Evolutionary conservation across 1,140 invertebrate genomes (phyloP), one percentile per base, ranked within the genome.

Genomic region (Oreohelix idahoensis): DNA sequence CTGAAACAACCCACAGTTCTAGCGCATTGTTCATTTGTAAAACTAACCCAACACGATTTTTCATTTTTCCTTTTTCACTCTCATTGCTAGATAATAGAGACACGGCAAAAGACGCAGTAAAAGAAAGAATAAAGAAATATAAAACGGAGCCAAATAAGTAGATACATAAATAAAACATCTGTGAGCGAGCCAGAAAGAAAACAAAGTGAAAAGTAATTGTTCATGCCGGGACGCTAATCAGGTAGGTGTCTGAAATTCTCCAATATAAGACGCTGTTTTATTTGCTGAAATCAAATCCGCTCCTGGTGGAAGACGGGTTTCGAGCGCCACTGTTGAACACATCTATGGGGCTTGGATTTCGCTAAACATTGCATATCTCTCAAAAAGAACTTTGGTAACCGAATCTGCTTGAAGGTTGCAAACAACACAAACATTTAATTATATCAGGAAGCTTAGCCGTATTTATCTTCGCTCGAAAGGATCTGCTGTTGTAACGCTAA

Each of bases 401-500:
- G 63, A 32, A 66, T 66, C 63, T 23, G 29, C 63, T 66, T 32
- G 63, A 66, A 66, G 63, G 29, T 32, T 66, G 63, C 4, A 66
- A 32, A 66, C 4, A 66, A 66, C 63, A 66, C 63, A 66, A 66
- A 66, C 63, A 32, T n/a, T 66, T 66, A 66, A 66, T 66, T 66
- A 66, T 66, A 66, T 66, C 63, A 5, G 63, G 5, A 66, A 66
- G 63, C 29, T 66, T 66, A 66, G 63, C 4, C n/a, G 63, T 66
- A 10, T 66, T 66, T 32, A 66, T 66, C 63, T 32, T 35, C n/a
- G 29, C 63, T 66, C n/a, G n/a, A 35, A 35, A 29, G 29, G 63
- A 66, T 66, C 5, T 66, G 63, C 63, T 35, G 63, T 29, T 29
- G 2, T 32, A 66, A 29, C 29, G 63, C 20, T 66, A 66, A 10